phyloP scores from a whole-genome alignment of 2,113 vertebrate species.

The Hippocampus mohnikei region DNA sequence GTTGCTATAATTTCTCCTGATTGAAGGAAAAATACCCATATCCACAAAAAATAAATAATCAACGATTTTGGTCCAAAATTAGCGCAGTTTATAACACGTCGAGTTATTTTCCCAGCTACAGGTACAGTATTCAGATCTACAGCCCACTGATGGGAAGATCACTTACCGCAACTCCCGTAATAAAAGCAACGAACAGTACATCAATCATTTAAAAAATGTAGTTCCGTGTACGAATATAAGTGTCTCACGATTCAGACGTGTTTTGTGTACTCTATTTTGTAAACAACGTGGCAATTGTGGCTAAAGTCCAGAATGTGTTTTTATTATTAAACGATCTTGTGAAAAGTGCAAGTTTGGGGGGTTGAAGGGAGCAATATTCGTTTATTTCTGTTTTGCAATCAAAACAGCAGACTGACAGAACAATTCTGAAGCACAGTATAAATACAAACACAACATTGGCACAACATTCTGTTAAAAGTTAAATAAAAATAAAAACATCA shows the following conservation, averaged over 20 bases:
- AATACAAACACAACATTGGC: not conserved
- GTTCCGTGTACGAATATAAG: no score
- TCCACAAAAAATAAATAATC: not conserved
- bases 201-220: no score
- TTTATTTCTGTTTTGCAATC: constrained; percentile 1
- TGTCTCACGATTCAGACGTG: no score
- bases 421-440: not conserved
- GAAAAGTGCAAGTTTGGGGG: not conserved
- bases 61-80: not conserved
- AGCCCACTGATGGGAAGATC: no score
- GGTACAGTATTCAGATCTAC: not conserved
- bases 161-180: no score
- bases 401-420: not conserved
- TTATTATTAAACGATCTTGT: not conserved
- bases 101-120: not conserved
- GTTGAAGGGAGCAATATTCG: not conserved
- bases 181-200: no score
- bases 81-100: not conserved
- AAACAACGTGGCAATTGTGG: no score
- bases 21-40: not conserved
- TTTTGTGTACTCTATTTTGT: no score
- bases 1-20: not conserved
- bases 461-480: not conserved
- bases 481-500: not conserved
- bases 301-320: no score